These are phyloP conservation scores for Aspidiotus rigidus DNA, from an alignment of 2,888 invertebrate species.

Conservation along the genomic window DNA sequence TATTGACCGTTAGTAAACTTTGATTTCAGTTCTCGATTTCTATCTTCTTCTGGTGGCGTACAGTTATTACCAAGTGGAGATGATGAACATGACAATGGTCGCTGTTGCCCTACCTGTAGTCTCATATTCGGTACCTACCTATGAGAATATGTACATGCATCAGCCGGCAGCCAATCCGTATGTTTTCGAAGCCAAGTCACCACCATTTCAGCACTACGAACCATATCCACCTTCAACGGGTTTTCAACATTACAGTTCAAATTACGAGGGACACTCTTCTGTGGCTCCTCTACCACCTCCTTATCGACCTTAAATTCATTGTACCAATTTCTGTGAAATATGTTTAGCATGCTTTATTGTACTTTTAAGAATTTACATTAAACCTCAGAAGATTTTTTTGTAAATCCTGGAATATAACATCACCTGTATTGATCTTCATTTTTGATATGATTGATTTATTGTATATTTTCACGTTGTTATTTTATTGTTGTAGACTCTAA, in stretches of 20 bases:
- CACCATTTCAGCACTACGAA: background rate
- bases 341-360: no score
- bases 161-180: background rate
- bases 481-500: no score
- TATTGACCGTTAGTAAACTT: no score
- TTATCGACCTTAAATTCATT: background rate
- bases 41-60: background rate
- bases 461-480: no score
- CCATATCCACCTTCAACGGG: background rate
- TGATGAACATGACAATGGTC: background rate
- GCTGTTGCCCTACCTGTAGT: background rate
- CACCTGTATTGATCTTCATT: no score
- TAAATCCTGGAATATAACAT: no score
- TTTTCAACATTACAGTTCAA: background rate
- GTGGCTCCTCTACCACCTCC: background rate
- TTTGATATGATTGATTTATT: no score
- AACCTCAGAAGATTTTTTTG: no score
- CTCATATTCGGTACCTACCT: background rate
- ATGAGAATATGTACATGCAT: background rate
- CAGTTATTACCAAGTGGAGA: background rate
- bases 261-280: background rate
- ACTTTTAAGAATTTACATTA: no score
- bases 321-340: no score
- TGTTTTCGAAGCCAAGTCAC: background rate
- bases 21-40: background rate